phyloP scores from a whole-genome alignment of 2,888 invertebrate genomes.

The Cephus runcator region DNA sequence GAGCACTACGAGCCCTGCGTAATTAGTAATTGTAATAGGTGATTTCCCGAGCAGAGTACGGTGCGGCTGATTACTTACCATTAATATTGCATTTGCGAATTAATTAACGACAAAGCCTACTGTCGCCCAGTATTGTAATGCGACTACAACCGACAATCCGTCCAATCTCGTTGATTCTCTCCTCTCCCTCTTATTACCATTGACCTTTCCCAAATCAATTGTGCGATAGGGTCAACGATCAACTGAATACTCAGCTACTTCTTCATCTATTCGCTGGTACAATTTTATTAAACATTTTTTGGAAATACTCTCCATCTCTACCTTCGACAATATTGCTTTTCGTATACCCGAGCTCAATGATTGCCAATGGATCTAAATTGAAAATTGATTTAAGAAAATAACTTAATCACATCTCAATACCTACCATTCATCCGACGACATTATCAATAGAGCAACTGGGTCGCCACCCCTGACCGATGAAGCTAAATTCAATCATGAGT shows the following conservation, averaged over 20 bases:
- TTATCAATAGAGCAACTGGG: constrained; percentile 21
- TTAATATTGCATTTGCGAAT: constrained; percentile 61
- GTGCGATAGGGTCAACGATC: constrained; percentile 10
- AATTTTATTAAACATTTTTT: neutral
- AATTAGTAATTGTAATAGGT: constrained; percentile 60
- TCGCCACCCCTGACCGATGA: constrained; percentile 8
- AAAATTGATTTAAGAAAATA: constrained; percentile 26
- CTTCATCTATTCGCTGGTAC: neutral
- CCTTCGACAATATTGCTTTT: neutral
- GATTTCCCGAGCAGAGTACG: constrained; percentile 25
- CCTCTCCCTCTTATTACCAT: constrained; percentile 19
- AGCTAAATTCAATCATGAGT: constrained; percentile 28
- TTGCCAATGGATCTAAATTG: neutral
- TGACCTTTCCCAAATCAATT: constrained; percentile 55
- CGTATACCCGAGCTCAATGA: neutral
- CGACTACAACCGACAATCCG: constrained; percentile 12
- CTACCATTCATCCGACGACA: constrained; percentile 20
- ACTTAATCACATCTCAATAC: constrained; percentile 19
- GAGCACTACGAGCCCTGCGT: constrained; percentile 25
- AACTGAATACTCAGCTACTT: neutral
- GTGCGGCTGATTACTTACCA: constrained; percentile 58
- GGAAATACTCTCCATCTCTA: neutral
- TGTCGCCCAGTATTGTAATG: constrained; percentile 44
- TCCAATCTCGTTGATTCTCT: constrained; percentile 20
- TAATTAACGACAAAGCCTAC: constrained; percentile 57